Evolutionary conservation across 1,140 invertebrate species (phyloP).

Genomic region (Drosophila saltans): DNA sequence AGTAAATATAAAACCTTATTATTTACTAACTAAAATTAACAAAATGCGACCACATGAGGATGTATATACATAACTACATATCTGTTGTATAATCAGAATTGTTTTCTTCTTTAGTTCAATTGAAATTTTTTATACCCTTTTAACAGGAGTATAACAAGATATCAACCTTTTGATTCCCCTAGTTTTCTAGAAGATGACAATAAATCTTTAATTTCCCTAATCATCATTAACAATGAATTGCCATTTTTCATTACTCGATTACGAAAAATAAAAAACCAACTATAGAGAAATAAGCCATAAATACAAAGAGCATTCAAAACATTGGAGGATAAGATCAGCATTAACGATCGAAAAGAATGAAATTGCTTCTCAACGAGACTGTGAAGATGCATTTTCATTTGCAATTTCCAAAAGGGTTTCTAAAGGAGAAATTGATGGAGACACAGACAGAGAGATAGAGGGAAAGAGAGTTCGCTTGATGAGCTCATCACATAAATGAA

Average conservation of each 20-base stretch:
- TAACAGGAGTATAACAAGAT: background rate
- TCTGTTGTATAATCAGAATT: too few species aligned
- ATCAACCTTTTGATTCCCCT: background rate
- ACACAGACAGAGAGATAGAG: background rate
- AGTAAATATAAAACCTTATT: too few species aligned
- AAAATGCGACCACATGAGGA: too few species aligned
- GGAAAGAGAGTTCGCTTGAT: conserved; percentile 32
- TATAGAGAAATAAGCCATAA: conserved; percentile 27
- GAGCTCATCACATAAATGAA: conserved; percentile 73
- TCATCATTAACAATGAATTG: conserved; percentile 45
- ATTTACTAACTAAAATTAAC: too few species aligned
- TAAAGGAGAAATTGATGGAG: conserved; percentile 1
- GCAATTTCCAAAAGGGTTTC: conserved; percentile 64
- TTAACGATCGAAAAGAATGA: conserved; percentile 26
- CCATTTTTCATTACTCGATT: conserved; percentile 45
- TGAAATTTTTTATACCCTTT: background rate
- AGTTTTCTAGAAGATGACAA: background rate
- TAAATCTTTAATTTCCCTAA: conserved; percentile 16
- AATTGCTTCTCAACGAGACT: conserved; percentile 69
- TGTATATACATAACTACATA: too few species aligned
- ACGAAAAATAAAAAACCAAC: conserved; percentile 41
- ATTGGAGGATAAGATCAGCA: conserved; percentile 60
- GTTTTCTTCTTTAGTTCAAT: conserved; percentile 26
- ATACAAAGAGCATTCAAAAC: conserved; percentile 60
- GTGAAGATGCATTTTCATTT: conserved; percentile 50